Evolutionary conservation across 2,888 invertebrate genomes (phyloP), one percentile per base, ranked within the genome.

Genomic region (Sarcophaga carnaria): DNA sequence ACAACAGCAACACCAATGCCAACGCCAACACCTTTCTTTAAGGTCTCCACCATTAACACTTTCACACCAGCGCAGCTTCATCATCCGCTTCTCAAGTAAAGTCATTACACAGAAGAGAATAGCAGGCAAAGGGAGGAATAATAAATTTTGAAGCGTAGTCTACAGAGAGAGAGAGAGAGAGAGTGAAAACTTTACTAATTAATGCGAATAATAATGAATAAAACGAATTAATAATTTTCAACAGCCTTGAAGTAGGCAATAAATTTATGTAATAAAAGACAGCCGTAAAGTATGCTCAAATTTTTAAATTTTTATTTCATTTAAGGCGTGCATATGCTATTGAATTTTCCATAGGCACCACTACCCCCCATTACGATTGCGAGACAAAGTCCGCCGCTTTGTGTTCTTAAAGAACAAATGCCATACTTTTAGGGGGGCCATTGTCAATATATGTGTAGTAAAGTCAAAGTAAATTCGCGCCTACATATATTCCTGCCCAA

Each of bases 41-140:
- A 11, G 60, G 64, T n/a, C 54, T 17, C 14, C 63, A 54, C 67
- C 76, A 77, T 86, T 83, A 83, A 85, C 78, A 79, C 74, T 81
- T 82, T 82, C 59, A 66, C 70, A 71, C 66, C 12, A 66, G 12
- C 2, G 8, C 37, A 37, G 37, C 37, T 37, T 54, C 54, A 54
- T 54, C 17, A 54, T 49, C 8, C 14, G 14, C 54, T 54, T 54
- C 54, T 4, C 54, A 4, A 54, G 17, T 14, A 1, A 14, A 54
- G 17, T 12, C 12, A 54, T 17, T 14, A 54, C 4, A 54, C 4
- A 54, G 54, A 4, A 0, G 17, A 2, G 5, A 54, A 17, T 54
- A 17, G 5, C 12, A 54, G 14, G 17, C 12, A 54, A 54, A 14
- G 17, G 12, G 12, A 14, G 4, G 54, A 37, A 37, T 37, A 10